Conservation (phyloP, 2,113 vertebrate genomes). For the Toxotes chatareus region DNA sequence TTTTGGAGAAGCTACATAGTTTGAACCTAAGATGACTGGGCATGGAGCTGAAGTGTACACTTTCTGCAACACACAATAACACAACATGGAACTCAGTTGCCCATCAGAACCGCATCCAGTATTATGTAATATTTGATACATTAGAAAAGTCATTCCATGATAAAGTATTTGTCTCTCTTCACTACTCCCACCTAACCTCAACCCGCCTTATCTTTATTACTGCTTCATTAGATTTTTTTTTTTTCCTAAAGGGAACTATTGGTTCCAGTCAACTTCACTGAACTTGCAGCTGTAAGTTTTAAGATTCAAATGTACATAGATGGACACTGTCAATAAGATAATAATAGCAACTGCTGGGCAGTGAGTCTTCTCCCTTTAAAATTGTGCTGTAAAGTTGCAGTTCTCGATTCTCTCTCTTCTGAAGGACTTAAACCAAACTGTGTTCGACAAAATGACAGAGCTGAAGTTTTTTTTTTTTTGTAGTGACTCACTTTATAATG, state of each 20-base stretch:
- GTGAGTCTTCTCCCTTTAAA: not conserved
- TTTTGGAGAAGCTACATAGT: constrained; percentile 33
- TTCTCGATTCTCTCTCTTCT: not conserved
- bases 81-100: constrained; percentile 14
- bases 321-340: not conserved
- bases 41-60: constrained; percentile 40
- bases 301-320: not conserved
- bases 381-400: not conserved
- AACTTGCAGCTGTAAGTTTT: not conserved
- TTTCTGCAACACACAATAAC: constrained; percentile 25
- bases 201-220: not conserved
- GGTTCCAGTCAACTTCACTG: too few relatives aligned
- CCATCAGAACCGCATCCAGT: not conserved
- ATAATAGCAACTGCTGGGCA: not conserved
- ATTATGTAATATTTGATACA: not conserved
- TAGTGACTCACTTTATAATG: constrained; percentile 6
- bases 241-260: too few relatives aligned
- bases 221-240: not conserved
- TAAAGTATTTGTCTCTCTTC: not conserved
- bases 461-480: not conserved
- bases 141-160: not conserved
- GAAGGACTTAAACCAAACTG: constrained; percentile 6
- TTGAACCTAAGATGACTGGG: constrained; percentile 49
- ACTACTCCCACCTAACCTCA: too few relatives aligned
- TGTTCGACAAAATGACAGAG: constrained; percentile 21